These are phyloP conservation scores for Lycophotia porphyrea DNA, from an alignment of 2,888 invertebrate species.

Conservation along the genomic window DNA sequence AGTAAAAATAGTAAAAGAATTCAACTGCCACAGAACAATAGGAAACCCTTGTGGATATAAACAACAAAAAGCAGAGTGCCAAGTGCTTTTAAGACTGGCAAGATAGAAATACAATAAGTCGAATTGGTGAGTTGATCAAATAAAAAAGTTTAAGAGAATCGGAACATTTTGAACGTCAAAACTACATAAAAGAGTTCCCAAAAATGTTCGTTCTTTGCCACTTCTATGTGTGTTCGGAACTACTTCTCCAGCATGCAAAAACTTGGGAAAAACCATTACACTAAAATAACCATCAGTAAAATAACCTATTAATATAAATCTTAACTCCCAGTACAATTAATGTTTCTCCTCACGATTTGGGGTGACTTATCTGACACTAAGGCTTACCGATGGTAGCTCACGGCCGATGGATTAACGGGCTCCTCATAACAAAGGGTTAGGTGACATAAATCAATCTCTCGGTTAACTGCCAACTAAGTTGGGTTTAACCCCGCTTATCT, in stretches of 20 bases:
- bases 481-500: slow-evolving; percentile 48
- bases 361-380: slow-evolving; percentile 40
- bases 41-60: background rate
- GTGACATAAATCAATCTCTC: slow-evolving; percentile 56
- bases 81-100: background rate
- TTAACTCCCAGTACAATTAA: slow-evolving; percentile 31
- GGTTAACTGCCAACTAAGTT: slow-evolving; percentile 51
- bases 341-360: slow-evolving; percentile 26
- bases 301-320: slow-evolving; percentile 23
- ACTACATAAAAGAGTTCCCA: background rate
- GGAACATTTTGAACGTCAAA: background rate
- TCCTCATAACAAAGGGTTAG: slow-evolving; percentile 53
- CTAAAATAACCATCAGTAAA: background rate
- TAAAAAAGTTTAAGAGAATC: background rate
- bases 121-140: background rate
- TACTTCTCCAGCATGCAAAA: background rate
- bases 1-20: background rate
- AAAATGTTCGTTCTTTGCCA: background rate
- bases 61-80: background rate
- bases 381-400: slow-evolving; percentile 31
- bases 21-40: background rate
- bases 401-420: slow-evolving; percentile 51
- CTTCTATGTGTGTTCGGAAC: background rate
- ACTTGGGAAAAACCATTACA: background rate
- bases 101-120: background rate